phyloP scores from a whole-genome alignment of 2,797 vertebrate species.

The Syndactyla subalaris region DNA sequence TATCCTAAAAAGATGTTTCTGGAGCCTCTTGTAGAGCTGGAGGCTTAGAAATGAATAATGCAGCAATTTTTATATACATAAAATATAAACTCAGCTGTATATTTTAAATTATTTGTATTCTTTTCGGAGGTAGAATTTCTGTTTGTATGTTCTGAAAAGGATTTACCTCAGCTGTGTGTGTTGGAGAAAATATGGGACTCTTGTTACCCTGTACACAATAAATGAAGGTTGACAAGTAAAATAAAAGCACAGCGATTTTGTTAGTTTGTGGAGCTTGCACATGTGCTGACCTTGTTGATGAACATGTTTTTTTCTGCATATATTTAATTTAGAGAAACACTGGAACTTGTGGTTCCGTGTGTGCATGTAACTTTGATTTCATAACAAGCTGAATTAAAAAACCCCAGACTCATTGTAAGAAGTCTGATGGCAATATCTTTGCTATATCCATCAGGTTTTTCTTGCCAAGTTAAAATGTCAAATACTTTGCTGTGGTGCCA shows the following conservation, averaged over 20 bases:
- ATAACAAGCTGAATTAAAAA: not conserved
- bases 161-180: not conserved
- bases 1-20: not conserved
- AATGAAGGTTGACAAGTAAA: not conserved
- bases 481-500: not conserved
- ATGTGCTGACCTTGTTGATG: not conserved
- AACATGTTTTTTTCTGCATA: not conserved
- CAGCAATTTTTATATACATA: conserved; percentile 24
- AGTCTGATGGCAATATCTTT: not conserved
- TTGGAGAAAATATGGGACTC: not conserved
- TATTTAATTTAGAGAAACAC: not conserved
- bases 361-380: not conserved
- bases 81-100: conserved; percentile 35
- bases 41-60: conserved; percentile 30
- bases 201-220: not conserved
- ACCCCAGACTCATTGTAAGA: not conserved
- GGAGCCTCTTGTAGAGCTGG: not conserved
- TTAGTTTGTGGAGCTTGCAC: not conserved
- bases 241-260: not conserved
- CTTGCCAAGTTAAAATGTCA: not conserved
- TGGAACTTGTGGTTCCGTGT: not conserved
- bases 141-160: not conserved
- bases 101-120: conserved; percentile 36
- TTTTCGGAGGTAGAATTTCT: not conserved
- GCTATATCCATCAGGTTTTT: not conserved